These are phyloP conservation scores for Cyprinodon diabolis DNA, from an alignment of 2,797 vertebrate species.

Conservation along the genomic window DNA sequence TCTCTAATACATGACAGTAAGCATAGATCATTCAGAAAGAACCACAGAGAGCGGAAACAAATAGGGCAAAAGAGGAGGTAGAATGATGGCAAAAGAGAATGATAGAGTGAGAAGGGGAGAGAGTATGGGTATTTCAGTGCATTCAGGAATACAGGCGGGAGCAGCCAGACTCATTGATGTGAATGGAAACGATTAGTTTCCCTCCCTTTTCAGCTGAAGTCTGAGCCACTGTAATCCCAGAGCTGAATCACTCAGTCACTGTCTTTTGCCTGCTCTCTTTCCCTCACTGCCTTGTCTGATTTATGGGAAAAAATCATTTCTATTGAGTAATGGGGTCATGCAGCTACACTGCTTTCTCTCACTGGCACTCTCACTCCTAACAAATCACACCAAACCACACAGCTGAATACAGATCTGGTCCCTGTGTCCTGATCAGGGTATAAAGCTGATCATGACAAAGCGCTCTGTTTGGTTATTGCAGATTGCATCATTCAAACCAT, in stretches of 20 bases:
- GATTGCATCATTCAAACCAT: neutral
- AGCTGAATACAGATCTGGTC: constrained; percentile 31
- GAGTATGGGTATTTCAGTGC: constrained; percentile 46
- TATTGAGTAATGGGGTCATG: constrained; percentile 71
- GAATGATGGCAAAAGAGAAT: constrained; percentile 12
- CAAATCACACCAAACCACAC: constrained; percentile 31
- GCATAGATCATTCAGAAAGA: constrained; percentile 61
- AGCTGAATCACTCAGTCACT: constrained; percentile 62
- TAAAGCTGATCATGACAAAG: constrained; percentile 13
- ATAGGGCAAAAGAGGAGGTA: constrained; percentile 1
- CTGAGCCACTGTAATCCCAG: constrained; percentile 60
- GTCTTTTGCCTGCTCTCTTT: constrained; percentile 49
- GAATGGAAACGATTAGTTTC: constrained; percentile 71
- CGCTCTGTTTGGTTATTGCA: neutral
- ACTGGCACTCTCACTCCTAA: constrained; percentile 44
- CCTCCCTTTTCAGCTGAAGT: constrained; percentile 57
- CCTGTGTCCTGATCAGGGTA: constrained; percentile 41
- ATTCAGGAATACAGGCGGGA: constrained; percentile 53
- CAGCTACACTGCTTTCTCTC: constrained; percentile 43
- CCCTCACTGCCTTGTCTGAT: constrained; percentile 59
- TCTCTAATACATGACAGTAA: constrained; percentile 40
- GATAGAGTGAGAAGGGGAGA: constrained; percentile 26
- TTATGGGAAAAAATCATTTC: constrained; percentile 72
- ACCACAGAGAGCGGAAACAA: constrained; percentile 22
- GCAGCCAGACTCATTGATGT: constrained; percentile 53